phyloP scores from a whole-genome alignment of 1,140 invertebrate species.

The Anoplolepis gracilipes region DNA sequence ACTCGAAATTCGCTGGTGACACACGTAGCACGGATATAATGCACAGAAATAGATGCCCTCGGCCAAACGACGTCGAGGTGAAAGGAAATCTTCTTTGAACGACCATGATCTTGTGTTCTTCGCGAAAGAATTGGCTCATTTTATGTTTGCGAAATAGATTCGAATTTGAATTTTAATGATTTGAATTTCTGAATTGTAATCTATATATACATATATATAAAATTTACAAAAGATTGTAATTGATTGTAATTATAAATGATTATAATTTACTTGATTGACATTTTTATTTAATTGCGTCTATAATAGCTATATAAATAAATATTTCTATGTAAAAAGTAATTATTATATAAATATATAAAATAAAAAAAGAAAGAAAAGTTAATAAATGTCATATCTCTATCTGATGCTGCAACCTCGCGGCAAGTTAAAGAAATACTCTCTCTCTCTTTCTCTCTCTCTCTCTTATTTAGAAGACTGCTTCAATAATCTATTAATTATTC shows the following conservation, averaged over 20 bases:
- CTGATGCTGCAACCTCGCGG: slow-evolving; percentile 39
- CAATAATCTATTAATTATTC: not conserved
- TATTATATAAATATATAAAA: not conserved
- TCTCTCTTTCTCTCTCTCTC: not conserved
- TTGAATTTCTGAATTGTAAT: not conserved
- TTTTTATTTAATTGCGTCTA: not conserved
- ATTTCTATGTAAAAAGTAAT: too few relatives aligned
- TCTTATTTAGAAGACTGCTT: not conserved
- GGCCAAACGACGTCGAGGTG: not conserved
- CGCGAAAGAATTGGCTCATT: not conserved
- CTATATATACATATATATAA: not conserved
- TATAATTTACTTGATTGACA: not conserved
- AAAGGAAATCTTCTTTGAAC: not conserved
- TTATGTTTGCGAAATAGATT: slow-evolving; percentile 11
- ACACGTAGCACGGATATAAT: slow-evolving; percentile 51
- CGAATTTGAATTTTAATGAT: slow-evolving; percentile 23
- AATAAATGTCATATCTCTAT: not conserved
- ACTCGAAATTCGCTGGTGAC: slow-evolving; percentile 37
- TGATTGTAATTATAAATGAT: too few relatives aligned
- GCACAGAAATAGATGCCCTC: slow-evolving; percentile 45
- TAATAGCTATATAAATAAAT: too few relatives aligned
- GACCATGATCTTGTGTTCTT: not conserved
- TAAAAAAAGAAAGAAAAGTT: not conserved
- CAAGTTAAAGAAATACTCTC: slow-evolving; percentile 5
- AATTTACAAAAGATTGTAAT: not conserved